A percentile compares a stretch with the other conserved stretches of the same genome.
These are phyloP conservation scores for Microcebus griseorufus DNA, from an alignment of 2,113 vertebrate genomes.

Conservation along the genomic window DNA sequence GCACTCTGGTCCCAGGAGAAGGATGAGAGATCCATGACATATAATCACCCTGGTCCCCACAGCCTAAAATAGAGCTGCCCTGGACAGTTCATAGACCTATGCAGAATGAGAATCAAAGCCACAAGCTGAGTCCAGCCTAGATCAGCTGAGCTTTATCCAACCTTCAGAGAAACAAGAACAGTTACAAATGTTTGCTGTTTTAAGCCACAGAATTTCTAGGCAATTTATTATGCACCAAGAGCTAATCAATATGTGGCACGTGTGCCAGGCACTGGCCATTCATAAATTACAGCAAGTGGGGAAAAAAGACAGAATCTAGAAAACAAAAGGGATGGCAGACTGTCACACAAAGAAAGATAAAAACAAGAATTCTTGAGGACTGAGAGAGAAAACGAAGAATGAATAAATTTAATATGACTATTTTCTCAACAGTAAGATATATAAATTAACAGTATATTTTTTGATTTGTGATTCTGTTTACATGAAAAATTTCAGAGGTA, in stretches of 20 bases:
- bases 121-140: neutral
- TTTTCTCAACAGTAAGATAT: neutral
- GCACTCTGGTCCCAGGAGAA: neutral
- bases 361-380: neutral
- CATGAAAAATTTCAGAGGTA: neutral
- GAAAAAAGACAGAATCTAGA: neutral
- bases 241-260: neutral
- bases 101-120: neutral
- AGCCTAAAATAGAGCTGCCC: neutral
- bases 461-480: neutral
- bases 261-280: neutral
- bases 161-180: neutral
- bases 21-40: neutral
- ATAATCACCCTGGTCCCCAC: neutral
- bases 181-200: slow-evolving; percentile 39
- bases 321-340: neutral
- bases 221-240: slow-evolving; percentile 30
- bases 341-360: neutral
- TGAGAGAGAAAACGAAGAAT: slow-evolving; percentile 32
- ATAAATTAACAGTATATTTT: neutral
- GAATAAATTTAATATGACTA: neutral
- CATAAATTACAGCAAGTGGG: neutral
- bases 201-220: neutral
- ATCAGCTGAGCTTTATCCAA: neutral
- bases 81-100: accelerated